Evolutionary conservation across 2,888 invertebrate genomes (phyloP).

Genomic region (Calliphora vomitoria): DNA sequence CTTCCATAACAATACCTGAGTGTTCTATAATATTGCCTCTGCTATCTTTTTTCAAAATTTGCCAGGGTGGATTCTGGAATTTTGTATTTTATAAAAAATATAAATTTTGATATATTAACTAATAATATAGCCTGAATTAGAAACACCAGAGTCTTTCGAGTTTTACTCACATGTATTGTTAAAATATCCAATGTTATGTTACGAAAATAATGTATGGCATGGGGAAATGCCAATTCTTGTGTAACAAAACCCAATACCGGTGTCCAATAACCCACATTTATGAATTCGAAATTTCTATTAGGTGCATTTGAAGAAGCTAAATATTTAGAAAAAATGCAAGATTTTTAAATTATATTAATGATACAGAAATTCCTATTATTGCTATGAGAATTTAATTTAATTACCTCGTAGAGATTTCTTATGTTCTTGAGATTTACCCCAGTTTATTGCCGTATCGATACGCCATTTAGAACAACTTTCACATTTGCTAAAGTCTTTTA

Average conservation of each 20-base stretch:
- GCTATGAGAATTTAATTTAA: background rate
- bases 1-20: conserved; percentile 91
- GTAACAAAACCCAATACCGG: conserved; percentile 89
- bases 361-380: background rate
- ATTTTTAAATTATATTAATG: background rate
- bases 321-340: background rate
- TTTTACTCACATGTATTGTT: conserved; percentile 89
- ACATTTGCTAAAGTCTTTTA: conserved; percentile 83
- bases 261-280: conserved; percentile 90
- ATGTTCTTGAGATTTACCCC: conserved; percentile 85
- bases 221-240: conserved; percentile 91
- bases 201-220: conserved; percentile 91
- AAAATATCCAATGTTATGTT: conserved; percentile 90
- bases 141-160: too few species aligned
- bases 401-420: conserved; percentile 70
- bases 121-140: too few species aligned
- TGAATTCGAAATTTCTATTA: conserved; percentile 80
- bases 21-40: conserved; percentile 85
- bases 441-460: conserved; percentile 86
- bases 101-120: background rate
- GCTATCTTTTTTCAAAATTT: conserved; percentile 88
- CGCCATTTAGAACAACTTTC: conserved; percentile 87
- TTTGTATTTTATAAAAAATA: background rate
- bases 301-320: conserved; percentile 74
- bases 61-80: conserved; percentile 94